Evolutionary conservation across 2,113 vertebrate genomes (phyloP).

Genomic region (Megaceryle torquata): DNA sequence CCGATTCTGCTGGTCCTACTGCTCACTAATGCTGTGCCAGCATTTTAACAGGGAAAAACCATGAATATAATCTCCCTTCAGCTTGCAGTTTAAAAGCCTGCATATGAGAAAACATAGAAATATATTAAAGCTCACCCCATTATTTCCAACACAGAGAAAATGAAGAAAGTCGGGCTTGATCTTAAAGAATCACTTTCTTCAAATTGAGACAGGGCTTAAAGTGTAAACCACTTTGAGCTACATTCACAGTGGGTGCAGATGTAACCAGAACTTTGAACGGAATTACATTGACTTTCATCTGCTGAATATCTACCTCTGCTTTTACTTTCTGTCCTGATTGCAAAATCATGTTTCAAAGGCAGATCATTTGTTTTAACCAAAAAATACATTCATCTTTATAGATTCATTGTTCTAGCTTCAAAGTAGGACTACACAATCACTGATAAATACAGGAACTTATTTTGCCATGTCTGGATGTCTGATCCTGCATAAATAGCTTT

Average conservation of each 20-base stretch:
- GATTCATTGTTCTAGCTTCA: not conserved
- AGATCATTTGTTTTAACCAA: not conserved
- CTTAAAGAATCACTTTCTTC: not conserved
- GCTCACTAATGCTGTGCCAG: not conserved
- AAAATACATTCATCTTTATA: not conserved
- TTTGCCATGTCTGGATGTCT: not conserved
- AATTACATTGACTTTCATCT: not conserved
- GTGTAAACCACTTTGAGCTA: not conserved
- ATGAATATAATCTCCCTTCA: not conserved
- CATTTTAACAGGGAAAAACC: not conserved
- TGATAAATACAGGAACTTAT: not conserved
- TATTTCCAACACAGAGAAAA: not conserved
- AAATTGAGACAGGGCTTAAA: not conserved
- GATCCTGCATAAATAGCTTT: not conserved
- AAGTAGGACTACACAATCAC: not conserved
- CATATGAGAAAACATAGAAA: not conserved
- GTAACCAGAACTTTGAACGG: not conserved
- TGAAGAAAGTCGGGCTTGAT: not conserved
- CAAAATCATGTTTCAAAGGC: not conserved
- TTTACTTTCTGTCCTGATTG: not conserved
- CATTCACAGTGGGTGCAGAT: not conserved
- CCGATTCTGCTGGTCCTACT: not conserved
- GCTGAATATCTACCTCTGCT: not conserved
- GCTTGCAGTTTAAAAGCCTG: not conserved
- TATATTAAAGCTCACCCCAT: not conserved